Conservation (phyloP, 1,140 invertebrate genomes). For the Drosophila takahashii region DNA sequence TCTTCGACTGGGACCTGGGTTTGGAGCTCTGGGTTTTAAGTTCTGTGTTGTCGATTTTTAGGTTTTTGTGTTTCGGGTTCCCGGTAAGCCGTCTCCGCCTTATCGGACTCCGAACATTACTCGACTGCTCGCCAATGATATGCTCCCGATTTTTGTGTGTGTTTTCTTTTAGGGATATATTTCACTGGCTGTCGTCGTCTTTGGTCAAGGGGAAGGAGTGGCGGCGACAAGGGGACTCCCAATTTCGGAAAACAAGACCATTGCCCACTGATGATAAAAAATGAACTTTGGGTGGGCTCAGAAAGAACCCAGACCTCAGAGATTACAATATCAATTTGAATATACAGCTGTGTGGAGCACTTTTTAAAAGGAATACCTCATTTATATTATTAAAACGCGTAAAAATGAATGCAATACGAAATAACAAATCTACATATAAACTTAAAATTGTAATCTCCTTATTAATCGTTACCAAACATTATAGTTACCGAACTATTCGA, state of each 20-base stretch:
- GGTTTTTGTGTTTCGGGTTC: slow-evolving; percentile 5
- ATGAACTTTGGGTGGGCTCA: slow-evolving; percentile 1
- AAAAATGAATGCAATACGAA: too few relatives aligned
- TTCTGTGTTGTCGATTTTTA: slow-evolving; percentile 24
- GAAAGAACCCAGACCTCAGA: not conserved
- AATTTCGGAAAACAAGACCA: slow-evolving; percentile 8
- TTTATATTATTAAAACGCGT: too few relatives aligned
- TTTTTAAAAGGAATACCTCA: not conserved
- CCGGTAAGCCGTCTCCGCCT: slow-evolving; percentile 23
- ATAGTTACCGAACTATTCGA: too few relatives aligned
- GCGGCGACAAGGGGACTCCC: slow-evolving; percentile 2
- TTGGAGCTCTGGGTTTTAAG: slow-evolving; percentile 22
- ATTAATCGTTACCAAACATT: too few relatives aligned
- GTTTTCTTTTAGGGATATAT: slow-evolving; percentile 42
- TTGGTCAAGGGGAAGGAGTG: not conserved
- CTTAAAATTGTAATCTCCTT: too few relatives aligned
- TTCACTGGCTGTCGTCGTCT: slow-evolving; percentile 29
- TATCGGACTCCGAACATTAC: slow-evolving; percentile 37
- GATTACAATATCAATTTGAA: not conserved
- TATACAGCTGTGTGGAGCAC: too few relatives aligned
- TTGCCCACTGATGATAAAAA: slow-evolving; percentile 29
- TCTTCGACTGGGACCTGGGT: slow-evolving; percentile 14
- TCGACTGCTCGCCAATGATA: slow-evolving; percentile 42
- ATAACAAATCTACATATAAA: too few relatives aligned
- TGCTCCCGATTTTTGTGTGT: slow-evolving; percentile 29